Evolutionary conservation across 1,140 invertebrate genomes (phyloP).

Genomic region (Apolygus lucorum): DNA sequence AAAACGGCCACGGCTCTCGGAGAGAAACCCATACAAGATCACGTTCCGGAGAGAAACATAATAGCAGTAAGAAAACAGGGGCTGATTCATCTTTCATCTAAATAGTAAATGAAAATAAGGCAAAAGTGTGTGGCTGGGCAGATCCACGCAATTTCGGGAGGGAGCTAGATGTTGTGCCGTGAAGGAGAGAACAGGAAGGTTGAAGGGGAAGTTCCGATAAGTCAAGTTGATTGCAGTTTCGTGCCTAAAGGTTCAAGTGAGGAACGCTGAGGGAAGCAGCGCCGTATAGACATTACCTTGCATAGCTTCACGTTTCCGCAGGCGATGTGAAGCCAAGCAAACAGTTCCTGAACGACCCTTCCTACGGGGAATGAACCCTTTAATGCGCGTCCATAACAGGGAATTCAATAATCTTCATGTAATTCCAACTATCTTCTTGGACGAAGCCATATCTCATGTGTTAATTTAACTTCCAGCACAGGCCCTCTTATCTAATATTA

Average conservation of each 20-base stretch:
- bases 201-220: constrained; percentile 1
- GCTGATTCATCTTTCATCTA: constrained; percentile 11
- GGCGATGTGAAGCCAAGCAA: constrained; percentile 6
- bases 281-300: constrained; percentile 9
- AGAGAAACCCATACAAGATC: background rate
- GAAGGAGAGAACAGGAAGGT: background rate
- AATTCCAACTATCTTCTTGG: too few species aligned
- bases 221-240: constrained; percentile 13
- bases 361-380: background rate
- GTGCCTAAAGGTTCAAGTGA: constrained; percentile 12
- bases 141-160: background rate
- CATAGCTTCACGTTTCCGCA: constrained; percentile 7
- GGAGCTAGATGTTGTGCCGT: background rate
- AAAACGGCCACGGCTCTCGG: background rate
- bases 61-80: background rate
- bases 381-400: background rate
- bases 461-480: too few species aligned
- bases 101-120: constrained; percentile 8
- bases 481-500: too few species aligned
- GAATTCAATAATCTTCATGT: too few species aligned
- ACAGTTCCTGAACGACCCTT: background rate
- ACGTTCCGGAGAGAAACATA: background rate
- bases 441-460: too few species aligned
- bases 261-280: constrained; percentile 3
- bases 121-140: background rate